Base-by-base conservation (phyloP, 2,888 invertebrate genomes). In the Nemapogon koenigi region DNA sequence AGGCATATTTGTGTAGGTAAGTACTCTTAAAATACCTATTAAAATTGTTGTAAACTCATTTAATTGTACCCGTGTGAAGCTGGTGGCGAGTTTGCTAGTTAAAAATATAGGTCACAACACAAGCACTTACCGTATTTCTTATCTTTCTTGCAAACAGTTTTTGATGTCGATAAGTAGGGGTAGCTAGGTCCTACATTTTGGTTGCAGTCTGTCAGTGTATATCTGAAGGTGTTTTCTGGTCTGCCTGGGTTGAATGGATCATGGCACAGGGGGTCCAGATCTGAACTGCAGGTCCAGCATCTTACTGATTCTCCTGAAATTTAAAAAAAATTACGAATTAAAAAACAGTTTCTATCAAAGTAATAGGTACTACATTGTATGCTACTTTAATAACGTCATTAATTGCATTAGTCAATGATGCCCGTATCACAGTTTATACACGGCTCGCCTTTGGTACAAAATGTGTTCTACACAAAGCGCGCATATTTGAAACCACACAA, bases 251-350 rank as follows among this genome's bases (percentile, higher is more conserved):
- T 82, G 80, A 90, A 89, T 36, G 87, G 87, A 59, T 91, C 91
- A 32, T 81, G 81, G 62, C 91, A 91, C 49, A 83, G 80, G 7
- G 81, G 81, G 47, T 88, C 87, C 50, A 83, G 68, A 50, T 89
- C 87, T 2, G 90, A 89, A 0, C 88, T 84, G 52, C 91, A 91
- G 7, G 86, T 82, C 88, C 89, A 91, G 57, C 91, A 91, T 50
- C 83, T 81, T 6, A 91, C 64, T 3, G 86, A 78, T 42, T 81
- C 81, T 49, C 85, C 88, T 83, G 78, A 51, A 83, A 81, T 43
- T 52, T 51, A 46, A 49, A 43, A 30, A 14, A n/a, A n/a, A n/a
- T n/a, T n/a, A n/a, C n/a, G n/a, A n/a, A n/a, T 22, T 22, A 22
- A 22, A 22, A 7, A 22, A 22, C 22, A 7, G 22, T 7, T 22